Base-by-base conservation (phyloP, 2,113 vertebrate species). In the Elgaria multicarinata region DNA sequence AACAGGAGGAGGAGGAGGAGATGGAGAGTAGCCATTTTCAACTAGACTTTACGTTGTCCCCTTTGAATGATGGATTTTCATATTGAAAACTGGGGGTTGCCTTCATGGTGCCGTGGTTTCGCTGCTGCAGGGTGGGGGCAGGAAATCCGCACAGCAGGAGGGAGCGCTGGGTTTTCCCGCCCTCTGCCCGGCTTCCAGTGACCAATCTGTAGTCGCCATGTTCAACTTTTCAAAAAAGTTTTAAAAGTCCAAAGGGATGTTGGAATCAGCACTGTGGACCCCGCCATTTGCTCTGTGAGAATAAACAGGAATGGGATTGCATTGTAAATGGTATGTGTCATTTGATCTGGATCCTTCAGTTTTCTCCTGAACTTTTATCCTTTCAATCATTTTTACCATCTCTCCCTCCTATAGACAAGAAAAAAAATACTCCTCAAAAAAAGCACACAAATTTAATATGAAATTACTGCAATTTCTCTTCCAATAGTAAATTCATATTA, bases 401-500 rank as follows among this genome's bases (percentile, higher is more conserved):
- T 72, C 62, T 80, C 50, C 42, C 62, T n/a, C 42, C 4, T 46
- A 36, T 28, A 44, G 50, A 62, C 53, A 71, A 72, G 36, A 80
- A 80, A 79, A 85, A 86, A 80, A 80, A 81, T 82, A 74, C 36
- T 81, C 55, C 67, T 81, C 44, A 46, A 66, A 77, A 7, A 78
- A 58, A 5, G 53, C 18, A 18, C 42, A 36, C 18, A 36, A 13
- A 66, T 75, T 31, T 64, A 74, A 81, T n/a, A 81, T 67, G 46
- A 72, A 53, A 50, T 50, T 26, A 31, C 69, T 74, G 20, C 39
- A 44, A 10, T 74, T 81, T 82, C 36, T 71, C n/a, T 88, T 42
- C 50, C 67, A 22, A 4, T n/a, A 72, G 36, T 62, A 74, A 81
- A 74, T 74, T 74, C 50, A 88, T 62, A 58, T 74, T 44, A 58